Evolutionary conservation across 2,797 vertebrate genomes (phyloP).

Genomic region (Alectoris magna): DNA sequence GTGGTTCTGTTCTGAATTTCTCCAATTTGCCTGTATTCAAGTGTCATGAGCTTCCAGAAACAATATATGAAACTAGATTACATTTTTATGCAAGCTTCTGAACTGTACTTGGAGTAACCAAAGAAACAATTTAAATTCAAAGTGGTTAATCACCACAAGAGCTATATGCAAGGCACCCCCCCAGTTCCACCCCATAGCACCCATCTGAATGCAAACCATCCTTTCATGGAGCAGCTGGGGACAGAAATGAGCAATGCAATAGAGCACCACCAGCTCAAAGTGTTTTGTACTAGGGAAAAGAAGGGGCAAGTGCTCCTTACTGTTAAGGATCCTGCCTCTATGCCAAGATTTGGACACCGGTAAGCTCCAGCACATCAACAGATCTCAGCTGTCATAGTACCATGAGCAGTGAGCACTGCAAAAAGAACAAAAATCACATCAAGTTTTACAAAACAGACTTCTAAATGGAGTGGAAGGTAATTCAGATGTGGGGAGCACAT

Average conservation of each 20-base stretch:
- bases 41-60: not conserved
- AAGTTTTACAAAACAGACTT: not conserved
- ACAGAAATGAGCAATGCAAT: not conserved
- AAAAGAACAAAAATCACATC: not conserved
- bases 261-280: not conserved
- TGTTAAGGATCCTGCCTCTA: not conserved
- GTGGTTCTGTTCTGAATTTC: not conserved
- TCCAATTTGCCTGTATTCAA: fast-evolving
- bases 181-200: fast-evolving
- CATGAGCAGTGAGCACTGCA: not conserved
- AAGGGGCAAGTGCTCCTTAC: not conserved
- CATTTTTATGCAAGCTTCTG: not conserved
- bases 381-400: not conserved
- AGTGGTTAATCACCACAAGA: not conserved
- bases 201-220: not conserved
- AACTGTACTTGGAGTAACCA: not conserved
- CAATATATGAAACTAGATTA: not conserved
- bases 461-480: not conserved
- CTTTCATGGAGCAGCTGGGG: not conserved
- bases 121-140: not conserved
- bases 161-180: not conserved
- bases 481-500: not conserved
- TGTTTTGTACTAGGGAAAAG: not conserved
- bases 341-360: not conserved
- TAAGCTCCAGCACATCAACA: not conserved